Conservation (phyloP, 2,113 vertebrate genomes). For the Campylomormyrus numenius region DNA sequence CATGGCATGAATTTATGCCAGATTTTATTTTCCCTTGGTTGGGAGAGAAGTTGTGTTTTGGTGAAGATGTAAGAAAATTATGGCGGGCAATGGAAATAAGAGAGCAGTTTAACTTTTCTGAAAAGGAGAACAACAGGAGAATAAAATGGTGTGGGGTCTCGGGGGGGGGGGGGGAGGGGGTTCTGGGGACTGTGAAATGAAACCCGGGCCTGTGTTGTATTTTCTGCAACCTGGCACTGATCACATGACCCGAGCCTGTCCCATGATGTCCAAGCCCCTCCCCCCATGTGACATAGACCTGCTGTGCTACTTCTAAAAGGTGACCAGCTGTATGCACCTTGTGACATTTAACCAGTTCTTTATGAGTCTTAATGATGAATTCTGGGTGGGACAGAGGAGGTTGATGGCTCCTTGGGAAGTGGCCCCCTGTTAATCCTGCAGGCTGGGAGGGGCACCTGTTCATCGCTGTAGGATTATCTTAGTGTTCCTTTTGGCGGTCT, state of each 20-base stretch:
- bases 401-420: background rate
- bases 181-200: background rate
- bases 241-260: background rate
- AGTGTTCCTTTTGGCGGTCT: background rate
- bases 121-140: background rate
- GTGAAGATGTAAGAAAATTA: background rate
- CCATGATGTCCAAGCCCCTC: background rate
- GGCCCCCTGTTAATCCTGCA: background rate
- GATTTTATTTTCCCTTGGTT: background rate
- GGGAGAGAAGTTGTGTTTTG: background rate
- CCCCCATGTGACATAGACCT: background rate
- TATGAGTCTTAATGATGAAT: background rate
- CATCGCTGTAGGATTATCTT: background rate
- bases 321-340: background rate
- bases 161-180: background rate
- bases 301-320: background rate
- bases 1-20: background rate
- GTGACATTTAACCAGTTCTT: background rate
- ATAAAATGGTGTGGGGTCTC: background rate
- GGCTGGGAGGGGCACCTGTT: background rate
- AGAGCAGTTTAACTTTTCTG: background rate
- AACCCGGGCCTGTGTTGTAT: background rate
- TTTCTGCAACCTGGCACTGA: background rate
- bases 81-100: background rate
- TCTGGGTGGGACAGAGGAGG: background rate